phyloP scores from a whole-genome alignment of 2,888 invertebrate species.

The Lycocerus yunnanus region DNA sequence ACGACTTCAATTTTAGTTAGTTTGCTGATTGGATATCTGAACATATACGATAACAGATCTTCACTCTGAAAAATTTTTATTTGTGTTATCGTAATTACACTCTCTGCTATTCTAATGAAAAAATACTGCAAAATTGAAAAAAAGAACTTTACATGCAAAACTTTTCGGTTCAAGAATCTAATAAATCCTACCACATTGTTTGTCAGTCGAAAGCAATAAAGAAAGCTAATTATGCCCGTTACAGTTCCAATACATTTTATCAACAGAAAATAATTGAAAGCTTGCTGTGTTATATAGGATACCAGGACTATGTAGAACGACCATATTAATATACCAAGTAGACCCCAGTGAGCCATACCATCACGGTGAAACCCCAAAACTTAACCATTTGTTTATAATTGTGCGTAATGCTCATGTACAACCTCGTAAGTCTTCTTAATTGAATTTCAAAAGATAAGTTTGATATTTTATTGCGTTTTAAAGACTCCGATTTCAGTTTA shows the following conservation, averaged over 20 bases:
- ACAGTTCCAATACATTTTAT: background rate
- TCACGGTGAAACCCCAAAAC: background rate
- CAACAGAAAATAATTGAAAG: background rate
- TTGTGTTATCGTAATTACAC: too few relatives aligned
- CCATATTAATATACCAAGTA: background rate
- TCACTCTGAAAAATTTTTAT: constrained; percentile 37
- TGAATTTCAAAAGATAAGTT: background rate
- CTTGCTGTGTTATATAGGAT: background rate
- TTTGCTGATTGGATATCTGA: constrained; percentile 43
- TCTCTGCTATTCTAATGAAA: too few relatives aligned
- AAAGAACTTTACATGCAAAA: too few relatives aligned
- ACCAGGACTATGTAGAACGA: background rate
- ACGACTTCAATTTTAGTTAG: constrained; percentile 38
- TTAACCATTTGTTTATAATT: background rate
- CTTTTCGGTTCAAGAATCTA: too few relatives aligned
- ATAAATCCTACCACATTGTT: too few relatives aligned
- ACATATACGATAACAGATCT: constrained; percentile 41
- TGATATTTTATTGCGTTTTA: background rate
- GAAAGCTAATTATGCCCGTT: background rate
- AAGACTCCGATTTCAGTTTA: background rate
- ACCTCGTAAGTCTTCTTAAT: background rate
- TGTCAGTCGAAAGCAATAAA: background rate
- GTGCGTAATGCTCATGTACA: background rate
- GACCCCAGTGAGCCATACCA: background rate
- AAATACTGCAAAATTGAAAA: too few relatives aligned